A percentile compares a stretch with the other conserved stretches of the same genome.
Conservation (phyloP, 1,140 invertebrate species). For the Drusus annulatus region DNA sequence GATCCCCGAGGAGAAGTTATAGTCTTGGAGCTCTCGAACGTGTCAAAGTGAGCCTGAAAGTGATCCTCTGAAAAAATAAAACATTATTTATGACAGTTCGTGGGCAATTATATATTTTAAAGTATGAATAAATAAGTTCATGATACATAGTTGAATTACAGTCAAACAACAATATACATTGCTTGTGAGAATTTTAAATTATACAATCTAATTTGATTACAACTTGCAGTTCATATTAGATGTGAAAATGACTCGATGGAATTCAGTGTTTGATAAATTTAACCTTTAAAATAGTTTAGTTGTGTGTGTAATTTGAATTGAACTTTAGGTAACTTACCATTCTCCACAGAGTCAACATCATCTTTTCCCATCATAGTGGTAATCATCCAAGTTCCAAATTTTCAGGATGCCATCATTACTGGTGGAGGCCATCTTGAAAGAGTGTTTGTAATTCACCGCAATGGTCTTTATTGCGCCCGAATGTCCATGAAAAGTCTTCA, state of each 20-base stretch:
- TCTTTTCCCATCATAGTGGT: neutral
- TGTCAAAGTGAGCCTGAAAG: slow-evolving; percentile 26
- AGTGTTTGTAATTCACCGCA: slow-evolving; percentile 16
- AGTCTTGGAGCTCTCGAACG: neutral
- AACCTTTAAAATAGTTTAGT: too few relatives aligned
- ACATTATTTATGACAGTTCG: too few relatives aligned
- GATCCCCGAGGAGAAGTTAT: neutral
- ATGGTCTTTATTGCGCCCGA: slow-evolving; percentile 36
- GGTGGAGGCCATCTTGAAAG: slow-evolving; percentile 52
- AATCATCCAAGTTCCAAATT: slow-evolving; percentile 46
- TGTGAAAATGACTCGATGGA: too few relatives aligned
- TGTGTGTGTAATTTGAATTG: too few relatives aligned
- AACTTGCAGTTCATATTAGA: too few relatives aligned
- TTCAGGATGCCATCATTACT: slow-evolving; percentile 35
- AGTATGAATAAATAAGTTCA: too few relatives aligned
- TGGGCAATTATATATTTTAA: too few relatives aligned
- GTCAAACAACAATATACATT: too few relatives aligned
- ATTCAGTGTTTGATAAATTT: too few relatives aligned
- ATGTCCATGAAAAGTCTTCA: slow-evolving; percentile 47
- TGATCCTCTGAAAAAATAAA: slow-evolving; percentile 26
- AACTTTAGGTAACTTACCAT: slow-evolving; percentile 24
- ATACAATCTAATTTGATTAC: too few relatives aligned
- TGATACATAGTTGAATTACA: too few relatives aligned
- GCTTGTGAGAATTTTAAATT: too few relatives aligned
- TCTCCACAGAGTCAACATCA: slow-evolving; percentile 34